Percentiles rank a stretch among this genome's conserved stretches.
phyloP scores from a whole-genome alignment of 2,797 vertebrate species.

The Myotis myotis region DNA sequence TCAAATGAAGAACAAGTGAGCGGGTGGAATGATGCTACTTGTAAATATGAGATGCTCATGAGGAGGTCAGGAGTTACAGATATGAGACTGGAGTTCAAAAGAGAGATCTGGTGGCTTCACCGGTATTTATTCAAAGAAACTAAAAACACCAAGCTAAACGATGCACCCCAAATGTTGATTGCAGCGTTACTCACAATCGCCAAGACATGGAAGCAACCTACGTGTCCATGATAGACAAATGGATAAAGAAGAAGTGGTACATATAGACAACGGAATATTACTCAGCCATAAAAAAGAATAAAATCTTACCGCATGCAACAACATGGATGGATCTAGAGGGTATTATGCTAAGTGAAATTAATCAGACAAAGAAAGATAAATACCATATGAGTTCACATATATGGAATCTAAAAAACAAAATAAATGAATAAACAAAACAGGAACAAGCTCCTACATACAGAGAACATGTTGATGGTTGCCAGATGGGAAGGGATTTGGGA shows the following conservation, averaged over 20 bases:
- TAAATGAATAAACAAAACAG: not conserved
- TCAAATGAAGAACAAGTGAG: not conserved
- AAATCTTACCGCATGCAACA: not conserved
- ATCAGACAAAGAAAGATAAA: not conserved
- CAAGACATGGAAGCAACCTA: not conserved
- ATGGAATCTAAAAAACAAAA: not conserved
- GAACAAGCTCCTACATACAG: not conserved
- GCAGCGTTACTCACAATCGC: not conserved
- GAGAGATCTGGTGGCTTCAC: not conserved
- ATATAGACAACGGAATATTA: not conserved
- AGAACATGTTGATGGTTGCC: not conserved
- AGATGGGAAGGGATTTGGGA: not conserved
- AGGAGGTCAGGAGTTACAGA: not conserved
- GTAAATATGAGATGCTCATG: not conserved
- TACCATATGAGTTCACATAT: not conserved
- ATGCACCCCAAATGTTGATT: not conserved
- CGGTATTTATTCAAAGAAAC: not conserved
- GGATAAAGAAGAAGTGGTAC: not conserved
- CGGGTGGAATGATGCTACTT: accelerated
- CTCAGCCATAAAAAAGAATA: not conserved
- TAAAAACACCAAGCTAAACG: not conserved
- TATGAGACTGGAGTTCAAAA: not conserved
- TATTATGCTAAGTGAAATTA: not conserved
- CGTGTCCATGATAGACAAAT: not conserved
- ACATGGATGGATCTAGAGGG: not conserved